Conservation (phyloP, 2,888 invertebrate genomes). For the Watsonalla binaria region DNA sequence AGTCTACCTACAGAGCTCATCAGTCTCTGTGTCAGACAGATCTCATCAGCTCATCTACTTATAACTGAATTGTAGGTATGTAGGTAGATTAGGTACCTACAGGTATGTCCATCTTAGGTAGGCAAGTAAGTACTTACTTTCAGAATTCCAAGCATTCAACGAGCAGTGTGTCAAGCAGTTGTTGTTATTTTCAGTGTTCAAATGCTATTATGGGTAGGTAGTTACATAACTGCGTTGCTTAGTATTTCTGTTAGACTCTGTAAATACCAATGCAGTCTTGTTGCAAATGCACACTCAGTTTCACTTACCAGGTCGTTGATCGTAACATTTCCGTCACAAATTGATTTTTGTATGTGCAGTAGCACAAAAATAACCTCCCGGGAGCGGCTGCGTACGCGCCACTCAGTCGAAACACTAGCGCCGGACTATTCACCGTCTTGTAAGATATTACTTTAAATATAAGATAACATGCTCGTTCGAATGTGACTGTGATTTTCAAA, state of each 20-base stretch:
- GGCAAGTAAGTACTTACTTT: too few relatives aligned
- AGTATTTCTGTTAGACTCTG: not conserved
- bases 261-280: not conserved
- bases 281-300: slow-evolving; percentile 30
- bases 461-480: not conserved
- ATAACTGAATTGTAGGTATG: too few relatives aligned
- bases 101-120: too few relatives aligned
- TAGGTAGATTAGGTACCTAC: too few relatives aligned
- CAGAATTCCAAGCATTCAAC: too few relatives aligned
- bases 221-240: too few relatives aligned
- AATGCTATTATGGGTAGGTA: too few relatives aligned
- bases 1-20: too few relatives aligned
- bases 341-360: slow-evolving; percentile 70
- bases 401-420: slow-evolving; percentile 41
- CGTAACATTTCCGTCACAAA: slow-evolving; percentile 75
- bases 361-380: slow-evolving; percentile 76
- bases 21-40: too few relatives aligned
- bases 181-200: too few relatives aligned
- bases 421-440: slow-evolving; percentile 18
- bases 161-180: too few relatives aligned
- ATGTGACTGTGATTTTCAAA: slow-evolving; percentile 5
- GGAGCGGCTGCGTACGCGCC: slow-evolving; percentile 60
- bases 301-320: slow-evolving; percentile 71
- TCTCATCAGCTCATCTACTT: too few relatives aligned
- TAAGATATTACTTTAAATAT: not conserved